A percentile compares a stretch with the other conserved stretches of the same genome.
These are phyloP conservation scores for Tolypeutes matacus DNA, from an alignment of 2,797 vertebrate genomes.

Conservation along the genomic window DNA sequence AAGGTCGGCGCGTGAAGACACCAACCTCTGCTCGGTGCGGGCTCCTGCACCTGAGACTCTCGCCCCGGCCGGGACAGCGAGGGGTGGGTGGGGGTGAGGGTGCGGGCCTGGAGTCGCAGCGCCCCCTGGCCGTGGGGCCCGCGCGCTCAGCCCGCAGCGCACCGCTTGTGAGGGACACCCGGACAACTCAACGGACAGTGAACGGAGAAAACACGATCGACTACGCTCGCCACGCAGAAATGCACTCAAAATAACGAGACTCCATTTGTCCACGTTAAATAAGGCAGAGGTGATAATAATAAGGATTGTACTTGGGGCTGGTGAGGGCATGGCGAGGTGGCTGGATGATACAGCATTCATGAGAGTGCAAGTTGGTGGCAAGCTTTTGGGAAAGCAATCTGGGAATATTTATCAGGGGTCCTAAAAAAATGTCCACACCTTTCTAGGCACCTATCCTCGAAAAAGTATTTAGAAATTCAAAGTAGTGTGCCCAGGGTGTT, in stretches of 20 bases:
- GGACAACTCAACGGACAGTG: rapidly evolving
- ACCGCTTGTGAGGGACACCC: rapidly evolving
- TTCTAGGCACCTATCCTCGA: neutral
- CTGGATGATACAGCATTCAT: rapidly evolving
- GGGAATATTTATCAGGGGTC: neutral
- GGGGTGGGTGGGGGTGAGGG: neutral
- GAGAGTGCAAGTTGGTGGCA: neutral
- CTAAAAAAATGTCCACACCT: neutral
- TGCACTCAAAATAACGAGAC: neutral
- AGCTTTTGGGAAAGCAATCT: neutral
- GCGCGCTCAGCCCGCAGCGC: rapidly evolving
- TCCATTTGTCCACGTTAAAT: neutral
- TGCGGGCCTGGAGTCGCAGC: neutral
- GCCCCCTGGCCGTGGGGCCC: conserved; percentile 64
- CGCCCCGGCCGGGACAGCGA: neutral
- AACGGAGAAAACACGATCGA: rapidly evolving
- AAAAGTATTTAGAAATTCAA: neutral
- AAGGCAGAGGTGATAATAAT: neutral
- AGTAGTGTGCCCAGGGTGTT: rapidly evolving
- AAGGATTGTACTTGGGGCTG: neutral
- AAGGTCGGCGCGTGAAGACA: rapidly evolving
- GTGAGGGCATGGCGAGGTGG: rapidly evolving
- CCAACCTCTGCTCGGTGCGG: conserved; percentile 55
- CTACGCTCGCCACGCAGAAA: neutral
- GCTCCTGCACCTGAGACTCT: neutral